Base-by-base conservation (phyloP, 2,113 vertebrate species). In the Zootoca vivipara region DNA sequence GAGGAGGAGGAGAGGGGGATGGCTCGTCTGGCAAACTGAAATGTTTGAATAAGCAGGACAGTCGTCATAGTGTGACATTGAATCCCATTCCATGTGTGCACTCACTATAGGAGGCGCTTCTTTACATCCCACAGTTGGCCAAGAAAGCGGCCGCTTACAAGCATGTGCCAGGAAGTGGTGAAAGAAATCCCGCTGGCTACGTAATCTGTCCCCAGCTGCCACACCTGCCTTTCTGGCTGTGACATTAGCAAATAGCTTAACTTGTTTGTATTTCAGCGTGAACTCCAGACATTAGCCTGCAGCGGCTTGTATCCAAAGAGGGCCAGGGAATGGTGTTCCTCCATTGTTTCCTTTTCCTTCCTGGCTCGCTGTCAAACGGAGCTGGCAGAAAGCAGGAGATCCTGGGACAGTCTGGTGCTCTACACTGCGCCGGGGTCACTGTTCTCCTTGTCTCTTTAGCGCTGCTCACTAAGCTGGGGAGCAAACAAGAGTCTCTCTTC, bases 311-410 rank as follows among this genome's bases (percentile, higher is more conserved):
- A 40, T 82, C 78, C 78, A 58, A 16, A 81, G 10, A 40, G 24
- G 70, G 38, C 86, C 35, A 18, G 10, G 33, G 12, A 24, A 24
- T 62, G 20, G 72, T 8, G 52, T 33, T 33, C 35, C 3, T 62
- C 1, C 52, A 42, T 8, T 30, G 83, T 42, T 40, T 77, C 12
- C 42, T 26, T 74, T 82, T 87, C 64, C 35, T 82, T 81, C 67
- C 33, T 81, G 46, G 46, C 78, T 87, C n/a, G 3, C 70, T 5
- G 10, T 73, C 46, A 35, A 35, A 26, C 46, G n/a, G 15, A 73
- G 40, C 83, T 74, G 84, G 58, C 84, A 22, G 83, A 85, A 74
- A 58, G 22, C 22, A 38, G 67, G 62, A 81, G 67, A 82, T 82
- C 33, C 46, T n/a, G 52, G 67, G 35, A 30, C 10, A 38, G 67